Conservation (phyloP, 2,888 invertebrate genomes). For the Digitonthophagus gazella region DNA sequence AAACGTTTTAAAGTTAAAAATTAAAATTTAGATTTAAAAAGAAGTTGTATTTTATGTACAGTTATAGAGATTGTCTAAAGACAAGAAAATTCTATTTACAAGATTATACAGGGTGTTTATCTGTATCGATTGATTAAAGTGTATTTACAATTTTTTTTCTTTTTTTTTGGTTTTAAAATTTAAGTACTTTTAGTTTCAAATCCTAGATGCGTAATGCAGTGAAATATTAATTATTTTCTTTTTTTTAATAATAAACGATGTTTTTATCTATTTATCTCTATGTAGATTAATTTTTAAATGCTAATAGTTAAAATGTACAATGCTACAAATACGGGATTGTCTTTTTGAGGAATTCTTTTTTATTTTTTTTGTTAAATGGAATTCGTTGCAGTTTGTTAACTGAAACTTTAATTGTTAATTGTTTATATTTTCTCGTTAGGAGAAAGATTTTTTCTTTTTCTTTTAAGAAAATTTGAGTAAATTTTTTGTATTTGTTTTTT, state of each 20-base stretch:
- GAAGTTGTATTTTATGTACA: too few species aligned
- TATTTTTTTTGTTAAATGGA: neutral
- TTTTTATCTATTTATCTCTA: too few species aligned
- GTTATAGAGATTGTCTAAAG: too few species aligned
- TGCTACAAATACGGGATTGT: neutral
- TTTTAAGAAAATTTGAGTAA: too few species aligned
- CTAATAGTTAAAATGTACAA: too few species aligned
- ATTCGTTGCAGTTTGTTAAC: neutral
- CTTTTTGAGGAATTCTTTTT: neutral
- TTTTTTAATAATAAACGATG: constrained; percentile 1
- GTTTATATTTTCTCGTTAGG: too few species aligned
- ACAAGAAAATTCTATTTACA: too few species aligned
- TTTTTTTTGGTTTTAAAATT: constrained; percentile 21
- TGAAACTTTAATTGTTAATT: neutral
- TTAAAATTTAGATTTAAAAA: too few species aligned
- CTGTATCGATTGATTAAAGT: constrained; percentile 15
- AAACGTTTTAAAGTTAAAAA: too few species aligned
- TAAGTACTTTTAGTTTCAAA: constrained; percentile 42
- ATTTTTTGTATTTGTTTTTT: too few species aligned
- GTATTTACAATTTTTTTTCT: constrained; percentile 20
- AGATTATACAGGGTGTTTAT: neutral
- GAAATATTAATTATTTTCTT: constrained; percentile 34
- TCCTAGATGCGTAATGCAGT: constrained; percentile 51
- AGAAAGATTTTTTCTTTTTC: too few species aligned
- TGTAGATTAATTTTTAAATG: too few species aligned